These are phyloP conservation scores for Ceriagrion tenellum DNA, from an alignment of 2,888 invertebrate species.

Conservation along the genomic window DNA sequence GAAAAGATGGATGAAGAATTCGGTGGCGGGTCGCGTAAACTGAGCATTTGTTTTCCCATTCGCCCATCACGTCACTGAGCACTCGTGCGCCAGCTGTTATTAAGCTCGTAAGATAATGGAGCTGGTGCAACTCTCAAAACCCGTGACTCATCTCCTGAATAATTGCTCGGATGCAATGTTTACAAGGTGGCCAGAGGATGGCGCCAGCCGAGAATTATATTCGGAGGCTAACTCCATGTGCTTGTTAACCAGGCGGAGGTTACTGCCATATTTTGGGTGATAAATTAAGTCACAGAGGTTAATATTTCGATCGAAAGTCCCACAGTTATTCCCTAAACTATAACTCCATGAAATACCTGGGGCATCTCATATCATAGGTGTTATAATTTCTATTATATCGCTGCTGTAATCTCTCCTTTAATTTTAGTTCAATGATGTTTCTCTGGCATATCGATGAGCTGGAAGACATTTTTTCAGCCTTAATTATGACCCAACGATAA, in stretches of 20 bases:
- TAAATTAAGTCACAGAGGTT: neutral
- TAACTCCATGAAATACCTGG: too few species aligned
- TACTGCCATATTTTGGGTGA: neutral
- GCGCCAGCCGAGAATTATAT: neutral
- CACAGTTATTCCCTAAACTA: too few species aligned
- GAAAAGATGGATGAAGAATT: conserved; percentile 46
- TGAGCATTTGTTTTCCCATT: neutral
- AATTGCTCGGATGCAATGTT: neutral
- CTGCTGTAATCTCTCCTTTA: too few species aligned
- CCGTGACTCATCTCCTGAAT: neutral
- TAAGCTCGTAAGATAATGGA: conserved; percentile 12
- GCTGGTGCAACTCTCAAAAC: neutral
- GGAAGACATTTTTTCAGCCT: too few species aligned
- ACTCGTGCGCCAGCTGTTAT: neutral
- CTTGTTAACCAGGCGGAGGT: neutral
- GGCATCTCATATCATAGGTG: too few species aligned
- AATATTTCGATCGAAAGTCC: neutral
- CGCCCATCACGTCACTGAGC: neutral
- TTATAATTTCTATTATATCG: too few species aligned
- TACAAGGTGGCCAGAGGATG: neutral
- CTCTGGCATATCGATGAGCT: too few species aligned
- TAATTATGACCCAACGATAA: too few species aligned
- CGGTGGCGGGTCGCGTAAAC: conserved; percentile 8
- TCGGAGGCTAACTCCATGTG: neutral
- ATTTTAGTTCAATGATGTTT: too few species aligned